phyloP scores from a whole-genome alignment of 2,113 vertebrate genomes.

The Arvicanthis niloticus region DNA sequence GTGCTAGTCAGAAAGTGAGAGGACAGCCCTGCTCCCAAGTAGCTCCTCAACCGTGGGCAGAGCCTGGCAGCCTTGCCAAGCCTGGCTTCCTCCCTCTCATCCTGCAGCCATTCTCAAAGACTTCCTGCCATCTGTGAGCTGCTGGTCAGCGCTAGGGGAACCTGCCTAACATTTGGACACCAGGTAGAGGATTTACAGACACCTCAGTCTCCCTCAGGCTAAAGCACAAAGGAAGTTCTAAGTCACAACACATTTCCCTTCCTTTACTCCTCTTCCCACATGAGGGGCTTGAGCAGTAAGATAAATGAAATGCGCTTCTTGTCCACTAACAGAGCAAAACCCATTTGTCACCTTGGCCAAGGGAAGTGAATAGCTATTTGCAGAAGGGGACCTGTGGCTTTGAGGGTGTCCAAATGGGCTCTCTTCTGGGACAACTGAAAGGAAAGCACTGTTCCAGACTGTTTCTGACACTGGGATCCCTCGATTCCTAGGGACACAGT shows the following conservation, averaged over 20 bases:
- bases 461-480: neutral
- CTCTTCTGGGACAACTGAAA: neutral
- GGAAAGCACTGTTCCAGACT: neutral
- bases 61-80: neutral
- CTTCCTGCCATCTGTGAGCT: neutral
- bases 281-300: neutral
- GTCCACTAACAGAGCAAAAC: conserved; percentile 34
- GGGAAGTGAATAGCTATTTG: neutral
- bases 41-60: neutral
- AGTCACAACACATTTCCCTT: neutral
- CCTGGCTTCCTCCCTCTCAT: neutral
- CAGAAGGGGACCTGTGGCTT: neutral
- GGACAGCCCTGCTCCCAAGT: neutral
- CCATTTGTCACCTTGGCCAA: conserved; percentile 26
- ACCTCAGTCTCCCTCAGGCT: conserved; percentile 13
- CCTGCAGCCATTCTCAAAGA: neutral
- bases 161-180: neutral
- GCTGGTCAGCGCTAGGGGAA: neutral
- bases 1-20: neutral
- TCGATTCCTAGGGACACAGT: neutral
- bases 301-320: neutral
- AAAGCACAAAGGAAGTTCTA: conserved; percentile 36
- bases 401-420: neutral
- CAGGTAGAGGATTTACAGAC: neutral
- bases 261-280: conserved; percentile 2